Conservation (phyloP, 2,888 invertebrate genomes). For the Chaetoderma sp. region DNA sequence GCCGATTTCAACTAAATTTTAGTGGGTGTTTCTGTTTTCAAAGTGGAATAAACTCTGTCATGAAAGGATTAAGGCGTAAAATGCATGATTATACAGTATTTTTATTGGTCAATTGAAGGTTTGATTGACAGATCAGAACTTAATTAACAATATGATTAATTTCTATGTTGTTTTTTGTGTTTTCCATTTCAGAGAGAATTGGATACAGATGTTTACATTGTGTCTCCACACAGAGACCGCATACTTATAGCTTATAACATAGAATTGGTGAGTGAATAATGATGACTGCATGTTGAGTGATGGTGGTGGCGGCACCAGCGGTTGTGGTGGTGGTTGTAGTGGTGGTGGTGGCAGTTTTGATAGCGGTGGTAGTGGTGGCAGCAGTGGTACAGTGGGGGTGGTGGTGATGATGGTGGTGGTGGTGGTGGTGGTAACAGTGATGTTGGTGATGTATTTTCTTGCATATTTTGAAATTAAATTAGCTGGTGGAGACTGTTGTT, state of each 20-base stretch:
- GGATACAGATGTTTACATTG: constrained; percentile 53
- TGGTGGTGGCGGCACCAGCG: neutral
- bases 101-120: no score
- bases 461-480: neutral
- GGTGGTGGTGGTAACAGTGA: no score
- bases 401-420: no score
- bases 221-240: constrained; percentile 64
- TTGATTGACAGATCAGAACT: no score
- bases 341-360: neutral
- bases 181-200: constrained; percentile 56
- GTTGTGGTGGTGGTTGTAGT: neutral
- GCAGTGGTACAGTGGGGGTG: no score
- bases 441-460: neutral
- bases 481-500: neutral
- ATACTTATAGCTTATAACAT: constrained; percentile 62
- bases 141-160: neutral
- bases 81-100: no score
- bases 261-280: constrained; percentile 48
- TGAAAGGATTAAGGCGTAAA: no score
- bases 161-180: neutral
- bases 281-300: neutral
- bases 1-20: no score
- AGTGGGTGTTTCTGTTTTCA: no score
- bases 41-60: no score
- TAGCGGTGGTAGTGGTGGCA: no score